A percentile compares a stretch with the other conserved stretches of the same genome.
phyloP scores from a whole-genome alignment of 1,140 invertebrate species.

The Hesperophylax magnus region DNA sequence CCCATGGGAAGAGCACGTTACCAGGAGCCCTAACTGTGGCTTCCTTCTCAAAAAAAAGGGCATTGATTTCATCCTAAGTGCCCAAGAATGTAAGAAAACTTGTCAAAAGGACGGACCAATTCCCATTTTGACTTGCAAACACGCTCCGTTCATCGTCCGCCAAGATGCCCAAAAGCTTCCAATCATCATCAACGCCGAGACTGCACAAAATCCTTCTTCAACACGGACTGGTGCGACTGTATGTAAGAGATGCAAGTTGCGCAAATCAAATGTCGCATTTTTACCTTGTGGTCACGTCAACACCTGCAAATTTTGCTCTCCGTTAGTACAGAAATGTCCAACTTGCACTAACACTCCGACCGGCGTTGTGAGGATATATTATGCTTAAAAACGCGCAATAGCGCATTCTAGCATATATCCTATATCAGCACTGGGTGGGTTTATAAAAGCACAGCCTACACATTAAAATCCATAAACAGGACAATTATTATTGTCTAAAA shows the following conservation, averaged over 20 bases:
- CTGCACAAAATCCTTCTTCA: background rate
- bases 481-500: no score
- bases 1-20: slow-evolving; percentile 85
- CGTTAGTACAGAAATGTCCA: background rate
- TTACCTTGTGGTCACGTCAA: slow-evolving; percentile 5
- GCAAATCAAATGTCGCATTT: background rate
- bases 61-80: slow-evolving; percentile 57
- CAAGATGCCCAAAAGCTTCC: background rate
- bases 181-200: background rate
- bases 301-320: background rate
- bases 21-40: slow-evolving; percentile 80
- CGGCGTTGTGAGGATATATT: background rate
- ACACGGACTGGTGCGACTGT: background rate
- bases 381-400: background rate
- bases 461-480: no score
- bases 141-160: background rate
- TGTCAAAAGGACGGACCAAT: background rate
- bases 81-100: background rate
- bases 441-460: no score
- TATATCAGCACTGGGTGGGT: no score
- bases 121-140: background rate
- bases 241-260: background rate
- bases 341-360: background rate
- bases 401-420: no score
- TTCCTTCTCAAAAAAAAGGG: slow-evolving; percentile 79